These are phyloP conservation scores for Nephrotoma appendiculata DNA, from an alignment of 2,888 invertebrate species.

Conservation along the genomic window DNA sequence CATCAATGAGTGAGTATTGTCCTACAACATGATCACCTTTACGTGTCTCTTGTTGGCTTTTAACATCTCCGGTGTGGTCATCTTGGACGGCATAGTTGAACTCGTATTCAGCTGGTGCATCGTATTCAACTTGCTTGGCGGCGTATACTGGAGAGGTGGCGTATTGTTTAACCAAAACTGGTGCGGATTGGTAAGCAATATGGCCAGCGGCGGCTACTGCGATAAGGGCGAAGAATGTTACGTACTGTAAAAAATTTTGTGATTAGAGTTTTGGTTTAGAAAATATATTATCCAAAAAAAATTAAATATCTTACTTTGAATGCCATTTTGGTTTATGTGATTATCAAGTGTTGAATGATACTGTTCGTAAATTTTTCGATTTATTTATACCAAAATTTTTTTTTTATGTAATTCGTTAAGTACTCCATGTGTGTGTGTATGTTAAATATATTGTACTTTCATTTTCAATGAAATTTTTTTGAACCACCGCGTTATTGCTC, in stretches of 20 bases:
- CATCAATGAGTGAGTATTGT: constrained; percentile 36
- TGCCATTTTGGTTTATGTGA: constrained; percentile 2
- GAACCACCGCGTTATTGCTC: no score
- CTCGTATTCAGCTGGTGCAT: constrained; percentile 35
- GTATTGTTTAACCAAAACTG: constrained; percentile 18
- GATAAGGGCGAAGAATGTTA: constrained; percentile 21
- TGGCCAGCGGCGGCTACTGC: constrained; percentile 16
- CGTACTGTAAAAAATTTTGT: constrained; percentile 16
- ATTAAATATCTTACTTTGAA: constrained; percentile 3
- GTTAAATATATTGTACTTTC: background rate
- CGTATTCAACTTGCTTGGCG: constrained; percentile 17
- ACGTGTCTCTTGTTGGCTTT: constrained; percentile 37
- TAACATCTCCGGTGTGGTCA: constrained; percentile 37
- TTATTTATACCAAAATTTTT: background rate
- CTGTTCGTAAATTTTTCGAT: background rate
- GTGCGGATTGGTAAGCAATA: constrained; percentile 10
- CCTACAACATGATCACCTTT: constrained; percentile 39
- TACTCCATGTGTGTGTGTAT: no score
- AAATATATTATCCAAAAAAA: no score
- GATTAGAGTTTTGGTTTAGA: background rate
- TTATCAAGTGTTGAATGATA: background rate
- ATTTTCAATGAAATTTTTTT: background rate
- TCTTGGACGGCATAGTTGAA: constrained; percentile 36
- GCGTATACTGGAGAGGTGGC: constrained; percentile 8
- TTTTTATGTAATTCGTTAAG: no score